These are phyloP conservation scores for Charina bottae DNA, from an alignment of 2,113 vertebrate species.

Conservation along the genomic window DNA sequence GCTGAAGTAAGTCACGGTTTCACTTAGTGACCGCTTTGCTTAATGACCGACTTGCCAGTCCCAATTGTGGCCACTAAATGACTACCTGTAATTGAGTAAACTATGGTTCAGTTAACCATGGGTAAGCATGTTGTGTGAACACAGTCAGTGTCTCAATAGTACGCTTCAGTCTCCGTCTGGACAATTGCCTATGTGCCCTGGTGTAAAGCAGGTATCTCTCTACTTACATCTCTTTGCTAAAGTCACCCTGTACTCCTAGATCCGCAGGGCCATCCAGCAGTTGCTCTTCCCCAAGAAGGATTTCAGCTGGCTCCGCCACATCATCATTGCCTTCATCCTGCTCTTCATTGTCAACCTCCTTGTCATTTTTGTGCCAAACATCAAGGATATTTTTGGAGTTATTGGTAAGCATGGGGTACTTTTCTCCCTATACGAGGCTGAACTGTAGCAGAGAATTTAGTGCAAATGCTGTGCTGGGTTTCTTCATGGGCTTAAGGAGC, in stretches of 20 bases:
- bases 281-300: conserved; percentile 90
- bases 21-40: not conserved
- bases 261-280: conserved; percentile 91
- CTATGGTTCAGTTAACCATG: not conserved
- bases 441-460: not conserved
- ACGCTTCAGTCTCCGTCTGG: not conserved
- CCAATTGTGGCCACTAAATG: not conserved
- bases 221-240: not conserved
- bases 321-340: conserved; percentile 81
- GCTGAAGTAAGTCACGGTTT: not conserved
- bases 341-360: conserved; percentile 91
- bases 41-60: not conserved
- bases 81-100: not conserved
- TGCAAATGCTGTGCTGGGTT: not conserved
- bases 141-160: not conserved
- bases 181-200: not conserved
- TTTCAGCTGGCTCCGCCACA: conserved; percentile 92
- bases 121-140: not conserved
- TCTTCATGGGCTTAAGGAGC: not conserved
- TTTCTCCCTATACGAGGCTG: not conserved
- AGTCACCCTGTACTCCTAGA: not conserved
- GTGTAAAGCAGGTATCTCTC: not conserved
- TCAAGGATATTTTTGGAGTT: conserved; percentile 94
- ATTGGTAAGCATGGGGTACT: conserved; percentile 82
- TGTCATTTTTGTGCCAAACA: conserved; percentile 97